phyloP scores from a whole-genome alignment of 2,888 invertebrate species.

The Rhagophthalmus giganteus region DNA sequence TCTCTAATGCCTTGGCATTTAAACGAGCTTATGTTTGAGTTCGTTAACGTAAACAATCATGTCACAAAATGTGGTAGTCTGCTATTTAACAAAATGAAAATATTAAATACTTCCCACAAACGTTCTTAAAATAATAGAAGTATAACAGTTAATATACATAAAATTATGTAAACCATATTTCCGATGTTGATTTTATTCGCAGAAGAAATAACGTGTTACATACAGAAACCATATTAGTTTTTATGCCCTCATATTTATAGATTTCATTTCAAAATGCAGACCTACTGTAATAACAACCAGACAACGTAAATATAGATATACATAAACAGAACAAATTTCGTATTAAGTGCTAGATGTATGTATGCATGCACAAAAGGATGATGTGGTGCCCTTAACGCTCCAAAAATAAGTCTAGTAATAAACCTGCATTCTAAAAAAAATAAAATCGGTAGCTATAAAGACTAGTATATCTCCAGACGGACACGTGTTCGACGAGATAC shows the following conservation, averaged over 20 bases:
- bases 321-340: slow-evolving; percentile 3
- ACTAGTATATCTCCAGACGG: slow-evolving; percentile 26
- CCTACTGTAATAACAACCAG: slow-evolving; percentile 18
- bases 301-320: slow-evolving; percentile 19
- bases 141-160: slow-evolving; percentile 32
- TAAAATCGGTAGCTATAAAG: slow-evolving; percentile 34
- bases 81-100: slow-evolving; percentile 22
- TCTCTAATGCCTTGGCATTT: neutral
- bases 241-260: slow-evolving; percentile 31
- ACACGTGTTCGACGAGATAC: slow-evolving; percentile 31
- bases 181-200: slow-evolving; percentile 40
- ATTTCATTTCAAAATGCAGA: slow-evolving; percentile 26
- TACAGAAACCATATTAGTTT: slow-evolving; percentile 37
- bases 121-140: slow-evolving; percentile 30
- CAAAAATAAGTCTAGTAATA: slow-evolving; percentile 32
- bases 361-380: slow-evolving; percentile 12
- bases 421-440: slow-evolving; percentile 24
- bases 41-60: slow-evolving; percentile 20
- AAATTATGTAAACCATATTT: slow-evolving; percentile 41
- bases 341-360: slow-evolving; percentile 25
- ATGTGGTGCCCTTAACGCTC: slow-evolving; percentile 28
- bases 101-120: slow-evolving; percentile 30
- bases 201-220: slow-evolving; percentile 38
- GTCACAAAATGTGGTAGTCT: slow-evolving; percentile 22
- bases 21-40: neutral